Conservation (phyloP, 2,113 vertebrate genomes). For the Climacteris rufus region DNA sequence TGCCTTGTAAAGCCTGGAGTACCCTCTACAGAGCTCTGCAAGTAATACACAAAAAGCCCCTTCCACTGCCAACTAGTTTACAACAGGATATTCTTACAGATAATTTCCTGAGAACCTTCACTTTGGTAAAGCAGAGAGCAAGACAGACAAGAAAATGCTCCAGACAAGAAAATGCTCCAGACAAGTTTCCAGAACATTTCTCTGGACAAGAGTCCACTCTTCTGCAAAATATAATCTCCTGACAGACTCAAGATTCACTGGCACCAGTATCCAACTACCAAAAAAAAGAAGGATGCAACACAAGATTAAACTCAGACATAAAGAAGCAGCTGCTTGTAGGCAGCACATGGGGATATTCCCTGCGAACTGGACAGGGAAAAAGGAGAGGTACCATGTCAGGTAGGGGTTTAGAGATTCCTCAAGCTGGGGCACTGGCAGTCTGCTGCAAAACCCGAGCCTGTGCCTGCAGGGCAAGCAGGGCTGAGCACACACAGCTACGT, state of each 20-base stretch:
- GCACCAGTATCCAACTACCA: background rate
- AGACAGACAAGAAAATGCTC: background rate
- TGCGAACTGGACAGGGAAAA: background rate
- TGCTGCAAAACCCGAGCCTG: background rate
- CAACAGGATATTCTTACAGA: background rate
- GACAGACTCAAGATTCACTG: background rate
- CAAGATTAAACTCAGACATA: rapidly evolving
- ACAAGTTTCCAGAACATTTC: background rate
- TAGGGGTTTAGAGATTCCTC: background rate
- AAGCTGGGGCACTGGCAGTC: background rate
- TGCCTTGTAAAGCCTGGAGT: constrained; percentile 31
- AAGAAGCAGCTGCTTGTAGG: background rate
- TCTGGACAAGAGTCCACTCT: background rate
- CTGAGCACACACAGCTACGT: background rate
- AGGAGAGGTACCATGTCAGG: background rate
- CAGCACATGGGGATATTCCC: background rate
- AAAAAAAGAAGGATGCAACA: background rate
- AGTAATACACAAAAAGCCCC: background rate
- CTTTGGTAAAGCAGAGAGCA: background rate
- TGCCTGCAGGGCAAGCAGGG: background rate
- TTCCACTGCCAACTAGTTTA: background rate
- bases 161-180: background rate
- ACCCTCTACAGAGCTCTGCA: constrained; percentile 61
- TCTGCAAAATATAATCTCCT: background rate
- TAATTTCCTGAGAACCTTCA: background rate